Conservation (phyloP, 2,113 vertebrate species). For the Lepisosteus oculatus region DNA sequence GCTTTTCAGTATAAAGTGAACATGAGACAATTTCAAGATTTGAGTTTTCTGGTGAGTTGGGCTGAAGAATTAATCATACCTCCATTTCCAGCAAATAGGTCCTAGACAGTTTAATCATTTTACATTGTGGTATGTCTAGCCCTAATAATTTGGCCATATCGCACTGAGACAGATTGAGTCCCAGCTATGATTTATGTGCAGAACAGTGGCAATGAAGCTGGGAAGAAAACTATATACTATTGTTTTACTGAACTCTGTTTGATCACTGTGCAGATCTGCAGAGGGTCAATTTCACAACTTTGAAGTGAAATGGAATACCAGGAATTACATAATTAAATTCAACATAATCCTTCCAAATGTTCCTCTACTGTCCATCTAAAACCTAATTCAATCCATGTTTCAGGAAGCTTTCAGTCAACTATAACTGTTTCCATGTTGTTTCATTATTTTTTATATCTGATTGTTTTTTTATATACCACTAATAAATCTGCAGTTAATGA, state of each 20-base stretch:
- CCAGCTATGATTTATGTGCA: conserved; percentile 55
- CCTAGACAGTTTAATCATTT: conserved; percentile 60
- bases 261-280: conserved; percentile 14
- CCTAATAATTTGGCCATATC: conserved; percentile 64
- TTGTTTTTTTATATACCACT: too few relatives aligned
- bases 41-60: conserved; percentile 45
- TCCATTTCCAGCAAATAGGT: conserved; percentile 44
- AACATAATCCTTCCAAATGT: background rate
- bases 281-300: conserved; percentile 9
- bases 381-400: background rate
- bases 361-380: background rate
- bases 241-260: background rate
- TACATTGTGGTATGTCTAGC: conserved; percentile 60
- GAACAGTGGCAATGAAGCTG: conserved; percentile 15
- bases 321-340: background rate
- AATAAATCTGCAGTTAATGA: too few relatives aligned
- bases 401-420: too few relatives aligned
- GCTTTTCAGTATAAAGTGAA: conserved; percentile 7
- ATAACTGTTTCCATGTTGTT: too few relatives aligned
- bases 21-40: conserved; percentile 27
- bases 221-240: conserved; percentile 33
- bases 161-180: conserved; percentile 50
- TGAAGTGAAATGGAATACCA: conserved; percentile 1
- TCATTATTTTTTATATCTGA: too few relatives aligned
- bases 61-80: conserved; percentile 56